A percentile compares a stretch with the other conserved stretches of the same genome.
phyloP scores from a whole-genome alignment of 2,113 vertebrate genomes.

The Leucosticte australis region DNA sequence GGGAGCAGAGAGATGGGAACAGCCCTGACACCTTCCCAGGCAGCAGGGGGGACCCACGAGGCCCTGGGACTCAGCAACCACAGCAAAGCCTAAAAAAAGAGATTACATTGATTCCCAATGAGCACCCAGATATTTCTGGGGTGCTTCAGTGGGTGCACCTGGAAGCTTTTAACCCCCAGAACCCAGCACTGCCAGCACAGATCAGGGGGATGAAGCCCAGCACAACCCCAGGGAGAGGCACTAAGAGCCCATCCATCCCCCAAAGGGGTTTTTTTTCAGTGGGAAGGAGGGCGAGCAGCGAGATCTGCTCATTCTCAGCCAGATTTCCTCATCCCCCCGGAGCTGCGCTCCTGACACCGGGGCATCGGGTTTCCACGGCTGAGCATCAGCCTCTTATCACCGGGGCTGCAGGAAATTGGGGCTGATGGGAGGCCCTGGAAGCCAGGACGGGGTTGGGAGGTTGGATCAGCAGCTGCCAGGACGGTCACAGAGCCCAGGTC shows the following conservation, averaged over 20 bases:
- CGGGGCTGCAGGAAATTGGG: constrained; percentile 65
- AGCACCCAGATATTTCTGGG: not conserved
- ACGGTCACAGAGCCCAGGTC: not conserved
- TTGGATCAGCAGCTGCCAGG: not conserved
- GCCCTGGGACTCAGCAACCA: not conserved
- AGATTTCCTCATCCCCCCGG: constrained; percentile 10
- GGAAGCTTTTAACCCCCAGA: not conserved
- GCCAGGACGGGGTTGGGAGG: not conserved
- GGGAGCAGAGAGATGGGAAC: not conserved
- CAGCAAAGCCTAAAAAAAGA: not conserved
- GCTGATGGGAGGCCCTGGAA: constrained; percentile 52
- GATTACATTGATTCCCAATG: fast-evolving
- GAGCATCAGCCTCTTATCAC: constrained; percentile 67
- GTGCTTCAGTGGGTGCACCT: not conserved
- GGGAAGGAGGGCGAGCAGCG: not conserved
- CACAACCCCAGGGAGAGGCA: fast-evolving
- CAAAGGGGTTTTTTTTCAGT: not conserved
- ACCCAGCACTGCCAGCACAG: not conserved
- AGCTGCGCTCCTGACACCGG: not conserved
- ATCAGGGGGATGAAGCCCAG: not conserved
- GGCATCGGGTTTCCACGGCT: constrained; percentile 54
- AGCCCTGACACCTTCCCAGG: fast-evolving
- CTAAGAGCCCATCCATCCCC: not conserved
- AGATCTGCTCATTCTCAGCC: constrained; percentile 70
- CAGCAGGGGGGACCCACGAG: fast-evolving